Percentiles rank a stretch among this genome's conserved stretches.
Evolutionary conservation across 2,888 invertebrate genomes (phyloP).

Genomic region (Polydrusus cervinus): DNA sequence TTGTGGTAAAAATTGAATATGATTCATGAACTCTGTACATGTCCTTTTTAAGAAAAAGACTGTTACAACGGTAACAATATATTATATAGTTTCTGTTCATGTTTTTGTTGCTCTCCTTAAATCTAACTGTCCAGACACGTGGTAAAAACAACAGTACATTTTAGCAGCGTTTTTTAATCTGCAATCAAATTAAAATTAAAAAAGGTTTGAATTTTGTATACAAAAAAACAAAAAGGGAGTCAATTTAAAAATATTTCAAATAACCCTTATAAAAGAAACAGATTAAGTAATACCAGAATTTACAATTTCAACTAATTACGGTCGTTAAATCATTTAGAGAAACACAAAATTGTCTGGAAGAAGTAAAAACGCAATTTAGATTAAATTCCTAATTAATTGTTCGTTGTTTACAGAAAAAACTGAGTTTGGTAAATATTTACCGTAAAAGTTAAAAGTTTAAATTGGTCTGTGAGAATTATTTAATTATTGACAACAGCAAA

Average conservation of each 20-base stretch:
- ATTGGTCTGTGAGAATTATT: no score
- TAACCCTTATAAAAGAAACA: constrained; percentile 11
- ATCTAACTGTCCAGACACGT: no score
- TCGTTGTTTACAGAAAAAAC: background rate
- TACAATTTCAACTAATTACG: constrained; percentile 10
- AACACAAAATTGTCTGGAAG: constrained; percentile 1
- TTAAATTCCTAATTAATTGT: constrained; percentile 19
- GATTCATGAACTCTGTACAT: no score
- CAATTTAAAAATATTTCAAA: constrained; percentile 7
- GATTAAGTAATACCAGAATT: constrained; percentile 11
- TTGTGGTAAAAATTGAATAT: no score
- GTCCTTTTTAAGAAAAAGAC: no score
- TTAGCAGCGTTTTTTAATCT: background rate
- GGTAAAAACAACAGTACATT: no score
- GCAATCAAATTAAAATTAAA: constrained; percentile 1
- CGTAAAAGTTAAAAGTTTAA: no score
- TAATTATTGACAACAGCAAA: no score
- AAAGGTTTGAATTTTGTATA: background rate
- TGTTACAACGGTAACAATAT: no score
- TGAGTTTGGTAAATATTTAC: no score
- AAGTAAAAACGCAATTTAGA: constrained; percentile 14
- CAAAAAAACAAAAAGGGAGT: background rate
- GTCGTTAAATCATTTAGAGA: constrained; percentile 11
- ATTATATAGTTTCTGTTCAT: no score
- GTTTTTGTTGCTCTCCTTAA: no score